Conservation (phyloP, 2,113 vertebrate genomes). For the Corynorhinus townsendii region DNA sequence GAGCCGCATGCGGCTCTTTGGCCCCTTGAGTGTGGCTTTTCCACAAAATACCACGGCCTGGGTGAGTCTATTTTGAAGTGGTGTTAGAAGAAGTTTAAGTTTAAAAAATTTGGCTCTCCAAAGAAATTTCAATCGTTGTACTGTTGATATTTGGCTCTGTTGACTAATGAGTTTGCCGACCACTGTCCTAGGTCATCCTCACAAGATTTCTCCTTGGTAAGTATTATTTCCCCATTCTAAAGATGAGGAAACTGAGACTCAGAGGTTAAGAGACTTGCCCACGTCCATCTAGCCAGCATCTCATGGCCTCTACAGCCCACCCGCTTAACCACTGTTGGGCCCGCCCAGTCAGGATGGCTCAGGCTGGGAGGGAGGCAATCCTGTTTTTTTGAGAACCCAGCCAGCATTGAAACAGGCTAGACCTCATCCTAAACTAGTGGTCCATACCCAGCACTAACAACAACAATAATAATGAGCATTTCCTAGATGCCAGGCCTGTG, state of each 20-base stretch:
- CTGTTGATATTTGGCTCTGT: too few relatives aligned
- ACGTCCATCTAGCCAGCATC: not conserved
- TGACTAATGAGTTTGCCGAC: too few relatives aligned
- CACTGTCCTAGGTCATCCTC: not conserved
- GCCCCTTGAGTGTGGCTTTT: too few relatives aligned
- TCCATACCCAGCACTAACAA: not conserved
- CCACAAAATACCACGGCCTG: too few relatives aligned
- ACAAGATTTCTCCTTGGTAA: not conserved
- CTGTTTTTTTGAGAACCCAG: not conserved
- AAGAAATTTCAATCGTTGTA: too few relatives aligned
- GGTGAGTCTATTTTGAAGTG: too few relatives aligned
- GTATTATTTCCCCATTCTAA: not conserved
- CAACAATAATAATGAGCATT: not conserved
- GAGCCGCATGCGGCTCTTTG: too few relatives aligned
- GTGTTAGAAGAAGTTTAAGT: too few relatives aligned
- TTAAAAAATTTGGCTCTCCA: too few relatives aligned
- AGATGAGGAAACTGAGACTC: not conserved
- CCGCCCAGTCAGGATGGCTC: not conserved
- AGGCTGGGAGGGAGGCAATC: not conserved
- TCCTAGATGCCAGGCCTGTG: not conserved
- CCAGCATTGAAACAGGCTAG: not conserved
- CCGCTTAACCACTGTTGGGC: not conserved
- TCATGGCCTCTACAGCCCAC: not conserved
- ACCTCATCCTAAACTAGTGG: not conserved
- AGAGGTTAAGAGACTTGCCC: not conserved